Percentiles rank a stretch among this genome's conserved stretches.
These are phyloP conservation scores for Picathartes gymnocephalus DNA, from an alignment of 2,113 vertebrate species.

Conservation along the genomic window DNA sequence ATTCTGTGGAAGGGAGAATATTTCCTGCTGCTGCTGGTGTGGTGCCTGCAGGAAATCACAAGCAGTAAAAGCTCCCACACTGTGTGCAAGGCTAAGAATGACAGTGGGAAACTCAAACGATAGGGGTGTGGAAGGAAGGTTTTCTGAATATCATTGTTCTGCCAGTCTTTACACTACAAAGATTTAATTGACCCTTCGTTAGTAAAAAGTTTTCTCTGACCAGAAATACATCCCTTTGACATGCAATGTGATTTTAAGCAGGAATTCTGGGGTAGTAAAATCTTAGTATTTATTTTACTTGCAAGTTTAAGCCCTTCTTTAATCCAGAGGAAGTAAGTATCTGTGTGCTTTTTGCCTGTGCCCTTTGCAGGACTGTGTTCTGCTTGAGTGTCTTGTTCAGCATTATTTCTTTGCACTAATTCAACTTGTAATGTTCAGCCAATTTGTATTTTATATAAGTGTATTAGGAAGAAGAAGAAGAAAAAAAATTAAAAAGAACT, in stretches of 20 bases:
- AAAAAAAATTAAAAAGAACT: fast-evolving
- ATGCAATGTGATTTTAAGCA: neutral
- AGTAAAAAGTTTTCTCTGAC: neutral
- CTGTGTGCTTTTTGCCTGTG: neutral
- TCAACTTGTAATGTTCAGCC: neutral
- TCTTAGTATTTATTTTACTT: neutral
- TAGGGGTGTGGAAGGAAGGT: neutral
- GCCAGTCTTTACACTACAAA: neutral
- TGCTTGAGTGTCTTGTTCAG: neutral
- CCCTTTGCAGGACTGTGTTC: neutral
- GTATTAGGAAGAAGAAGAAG: neutral
- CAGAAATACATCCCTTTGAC: neutral
- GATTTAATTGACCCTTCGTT: neutral
- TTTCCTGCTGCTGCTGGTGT: neutral
- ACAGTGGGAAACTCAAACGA: neutral
- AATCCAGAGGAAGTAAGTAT: neutral
- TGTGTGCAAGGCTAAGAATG: neutral
- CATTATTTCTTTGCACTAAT: neutral
- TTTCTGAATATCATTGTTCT: neutral
- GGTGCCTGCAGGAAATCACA: neutral
- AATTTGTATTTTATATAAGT: neutral
- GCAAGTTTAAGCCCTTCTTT: neutral
- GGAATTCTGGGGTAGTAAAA: neutral
- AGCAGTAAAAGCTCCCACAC: neutral
- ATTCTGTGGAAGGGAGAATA: neutral